Conservation (phyloP, 2,797 vertebrate species). For the Limnodromus scolopaceus region DNA sequence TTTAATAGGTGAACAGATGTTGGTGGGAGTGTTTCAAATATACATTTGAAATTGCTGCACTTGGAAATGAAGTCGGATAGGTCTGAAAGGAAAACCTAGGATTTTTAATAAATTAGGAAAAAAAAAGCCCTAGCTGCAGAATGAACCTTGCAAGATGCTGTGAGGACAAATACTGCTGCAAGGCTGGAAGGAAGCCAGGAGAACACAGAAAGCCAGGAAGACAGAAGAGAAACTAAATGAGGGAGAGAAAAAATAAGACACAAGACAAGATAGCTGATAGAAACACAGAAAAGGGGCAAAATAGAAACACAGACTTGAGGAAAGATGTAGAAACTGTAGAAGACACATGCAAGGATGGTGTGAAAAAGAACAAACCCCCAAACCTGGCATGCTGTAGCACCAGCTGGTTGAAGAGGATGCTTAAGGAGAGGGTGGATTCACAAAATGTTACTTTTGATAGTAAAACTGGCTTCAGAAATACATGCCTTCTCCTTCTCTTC, state of each 20-base stretch:
- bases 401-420: neutral
- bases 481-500: neutral
- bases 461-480: slow-evolving; percentile 10
- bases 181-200: slow-evolving; percentile 52
- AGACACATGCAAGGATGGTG: neutral
- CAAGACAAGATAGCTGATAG: neutral
- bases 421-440: neutral
- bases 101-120: neutral
- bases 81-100: neutral
- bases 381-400: neutral
- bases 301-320: neutral
- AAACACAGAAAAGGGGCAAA: neutral
- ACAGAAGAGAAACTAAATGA: slow-evolving; percentile 15
- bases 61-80: neutral
- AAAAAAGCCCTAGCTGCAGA: neutral
- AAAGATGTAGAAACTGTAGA: slow-evolving; percentile 3
- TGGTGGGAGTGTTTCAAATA: neutral
- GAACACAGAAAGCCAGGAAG: neutral
- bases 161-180: slow-evolving; percentile 49
- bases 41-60: neutral
- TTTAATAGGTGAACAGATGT: neutral
- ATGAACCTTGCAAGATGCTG: neutral
- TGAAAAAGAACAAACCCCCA: slow-evolving; percentile 19
- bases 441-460: slow-evolving; percentile 16
- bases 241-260: neutral